Percentiles rank a stretch among this genome's conserved stretches.
Conservation (phyloP, 2,888 invertebrate genomes). For the Tuta absoluta region DNA sequence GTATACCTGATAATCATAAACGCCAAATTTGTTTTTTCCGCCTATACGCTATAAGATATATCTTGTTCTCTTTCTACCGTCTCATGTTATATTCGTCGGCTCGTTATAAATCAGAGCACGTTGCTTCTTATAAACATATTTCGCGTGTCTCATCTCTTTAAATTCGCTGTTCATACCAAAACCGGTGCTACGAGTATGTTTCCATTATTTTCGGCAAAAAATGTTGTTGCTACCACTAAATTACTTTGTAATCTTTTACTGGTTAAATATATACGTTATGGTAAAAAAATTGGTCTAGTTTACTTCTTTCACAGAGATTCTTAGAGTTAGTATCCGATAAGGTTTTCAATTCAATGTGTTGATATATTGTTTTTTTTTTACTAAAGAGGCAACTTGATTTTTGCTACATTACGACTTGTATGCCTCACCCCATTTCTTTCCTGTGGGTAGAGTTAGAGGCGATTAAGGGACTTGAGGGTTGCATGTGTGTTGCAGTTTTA, state of each 20-base stretch:
- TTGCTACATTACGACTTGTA: too few relatives aligned
- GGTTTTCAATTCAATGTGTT: too few relatives aligned
- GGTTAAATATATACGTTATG: neutral
- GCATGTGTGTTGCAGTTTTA: too few relatives aligned
- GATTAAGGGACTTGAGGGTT: too few relatives aligned
- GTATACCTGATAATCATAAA: too few relatives aligned
- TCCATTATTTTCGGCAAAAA: slow-evolving; percentile 10
- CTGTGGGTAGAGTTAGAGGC: too few relatives aligned
- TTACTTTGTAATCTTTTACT: neutral
- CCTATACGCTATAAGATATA: slow-evolving; percentile 29
- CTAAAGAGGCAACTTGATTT: too few relatives aligned
- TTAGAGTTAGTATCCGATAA: too few relatives aligned
- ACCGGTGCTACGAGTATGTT: neutral
- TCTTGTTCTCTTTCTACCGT: slow-evolving; percentile 29
- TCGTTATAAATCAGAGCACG: slow-evolving; percentile 75
- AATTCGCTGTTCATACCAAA: slow-evolving; percentile 56
- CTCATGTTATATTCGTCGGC: slow-evolving; percentile 53
- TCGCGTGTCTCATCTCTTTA: slow-evolving; percentile 66
- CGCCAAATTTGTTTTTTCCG: too few relatives aligned
- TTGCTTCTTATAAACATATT: slow-evolving; percentile 77
- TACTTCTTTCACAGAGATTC: too few relatives aligned
- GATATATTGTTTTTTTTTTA: too few relatives aligned
- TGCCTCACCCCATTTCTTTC: too few relatives aligned
- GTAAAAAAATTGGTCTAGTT: neutral
- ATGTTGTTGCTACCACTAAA: neutral